A percentile compares a stretch with the other conserved stretches of the same genome.
Conservation (phyloP, 2,113 vertebrate species). For the Panurus biarmicus region DNA sequence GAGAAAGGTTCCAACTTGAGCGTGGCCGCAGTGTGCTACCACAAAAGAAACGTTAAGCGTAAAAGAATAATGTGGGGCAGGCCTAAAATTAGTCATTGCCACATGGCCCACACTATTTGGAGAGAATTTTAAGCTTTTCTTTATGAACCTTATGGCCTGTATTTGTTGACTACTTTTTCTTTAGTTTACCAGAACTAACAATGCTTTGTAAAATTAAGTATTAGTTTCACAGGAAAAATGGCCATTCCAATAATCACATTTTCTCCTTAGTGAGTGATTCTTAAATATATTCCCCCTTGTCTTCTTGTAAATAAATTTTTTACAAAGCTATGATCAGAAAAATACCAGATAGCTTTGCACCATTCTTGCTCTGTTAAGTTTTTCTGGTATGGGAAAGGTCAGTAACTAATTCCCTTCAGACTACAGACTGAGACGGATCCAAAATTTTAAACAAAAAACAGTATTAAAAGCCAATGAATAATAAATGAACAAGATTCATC, state of each 20-base stretch:
- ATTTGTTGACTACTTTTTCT: neutral
- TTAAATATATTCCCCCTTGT: neutral
- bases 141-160: neutral
- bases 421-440: neutral
- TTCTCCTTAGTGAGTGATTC: neutral
- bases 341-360: neutral
- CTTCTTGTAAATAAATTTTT: neutral
- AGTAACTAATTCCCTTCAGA: conserved; percentile 36
- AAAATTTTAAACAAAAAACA: conserved; percentile 12
- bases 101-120: neutral
- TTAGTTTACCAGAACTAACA: neutral
- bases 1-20: neutral
- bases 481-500: neutral
- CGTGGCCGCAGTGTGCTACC: neutral
- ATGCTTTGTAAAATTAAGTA: neutral
- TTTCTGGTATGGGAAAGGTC: conserved; percentile 40
- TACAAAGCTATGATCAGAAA: neutral
- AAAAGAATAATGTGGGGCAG: neutral
- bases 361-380: neutral
- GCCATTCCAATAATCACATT: neutral
- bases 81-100: neutral
- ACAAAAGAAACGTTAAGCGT: neutral
- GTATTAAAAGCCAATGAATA: conserved; percentile 4
- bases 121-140: neutral
- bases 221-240: neutral